phyloP scores from a whole-genome alignment of 2,888 invertebrate species.

The Schizotus pectinicornis region DNA sequence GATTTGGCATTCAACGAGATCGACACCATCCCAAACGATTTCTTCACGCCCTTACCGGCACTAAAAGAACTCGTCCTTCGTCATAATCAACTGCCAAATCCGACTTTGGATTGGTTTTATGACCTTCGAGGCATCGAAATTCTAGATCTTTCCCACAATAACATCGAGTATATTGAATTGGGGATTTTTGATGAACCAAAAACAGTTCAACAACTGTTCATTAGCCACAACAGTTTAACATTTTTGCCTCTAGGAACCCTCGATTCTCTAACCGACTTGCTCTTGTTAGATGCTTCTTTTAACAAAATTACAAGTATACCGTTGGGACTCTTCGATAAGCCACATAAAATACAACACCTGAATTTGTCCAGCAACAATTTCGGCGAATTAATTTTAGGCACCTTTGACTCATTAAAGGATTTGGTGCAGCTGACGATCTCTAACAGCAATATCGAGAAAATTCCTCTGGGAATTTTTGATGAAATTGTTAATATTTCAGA shows the following conservation, averaged over 20 bases:
- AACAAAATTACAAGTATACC: conserved; percentile 31
- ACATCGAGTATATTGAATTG: conserved; percentile 30
- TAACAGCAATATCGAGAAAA: conserved; percentile 23
- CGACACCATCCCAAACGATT: conserved; percentile 31
- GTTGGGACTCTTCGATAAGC: conserved; percentile 35
- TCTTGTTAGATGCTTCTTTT: conserved; percentile 31
- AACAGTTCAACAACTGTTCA: conserved; percentile 29
- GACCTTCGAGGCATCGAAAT: conserved; percentile 29
- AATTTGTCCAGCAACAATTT: conserved; percentile 32
- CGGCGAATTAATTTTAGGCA: conserved; percentile 23
- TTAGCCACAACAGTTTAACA: conserved; percentile 33
- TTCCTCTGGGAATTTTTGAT: conserved; percentile 33
- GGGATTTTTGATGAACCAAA: conserved; percentile 35
- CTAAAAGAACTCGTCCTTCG: conserved; percentile 32
- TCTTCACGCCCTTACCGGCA: conserved; percentile 27
- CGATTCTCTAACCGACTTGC: conserved; percentile 32
- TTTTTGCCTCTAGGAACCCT: conserved; percentile 33
- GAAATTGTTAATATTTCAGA: conserved; percentile 1
- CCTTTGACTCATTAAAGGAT: conserved; percentile 26
- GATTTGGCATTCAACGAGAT: conserved; percentile 32
- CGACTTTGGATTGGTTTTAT: conserved; percentile 36
- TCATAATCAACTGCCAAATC: conserved; percentile 31
- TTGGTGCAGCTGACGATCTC: conserved; percentile 32
- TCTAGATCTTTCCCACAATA: conserved; percentile 34
- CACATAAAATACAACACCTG: conserved; percentile 30